Conservation (phyloP, 2,888 invertebrate species). For the Stictocephala bisonia region DNA sequence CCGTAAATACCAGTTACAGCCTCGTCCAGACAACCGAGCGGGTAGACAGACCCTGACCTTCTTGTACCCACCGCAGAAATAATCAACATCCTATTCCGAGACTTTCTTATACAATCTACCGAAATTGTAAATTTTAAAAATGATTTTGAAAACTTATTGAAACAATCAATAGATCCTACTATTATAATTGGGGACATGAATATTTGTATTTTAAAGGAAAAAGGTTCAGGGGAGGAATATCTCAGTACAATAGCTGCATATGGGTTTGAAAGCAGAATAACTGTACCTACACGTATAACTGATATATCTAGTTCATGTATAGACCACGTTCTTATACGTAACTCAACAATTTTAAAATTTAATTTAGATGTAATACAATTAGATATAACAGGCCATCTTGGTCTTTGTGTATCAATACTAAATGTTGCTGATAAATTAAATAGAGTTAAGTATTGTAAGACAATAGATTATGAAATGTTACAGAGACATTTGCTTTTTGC, state of each 20-base stretch:
- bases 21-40: not conserved
- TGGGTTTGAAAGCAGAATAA: not conserved
- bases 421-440: too few relatives aligned
- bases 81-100: not conserved
- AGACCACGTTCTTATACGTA: not conserved
- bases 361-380: not conserved
- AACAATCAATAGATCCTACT: not conserved
- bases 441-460: too few relatives aligned
- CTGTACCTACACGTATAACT: not conserved
- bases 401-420: not conserved
- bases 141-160: not conserved
- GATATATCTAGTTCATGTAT: not conserved
- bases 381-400: not conserved
- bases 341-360: too few relatives aligned
- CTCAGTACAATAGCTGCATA: not conserved
- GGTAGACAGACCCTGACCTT: not conserved
- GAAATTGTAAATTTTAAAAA: not conserved
- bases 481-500: too few relatives aligned
- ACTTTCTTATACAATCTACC: not conserved
- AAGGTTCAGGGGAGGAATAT: not conserved
- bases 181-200: slow-evolving; percentile 2
- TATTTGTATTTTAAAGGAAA: not conserved
- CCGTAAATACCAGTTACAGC: not conserved
- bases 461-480: too few relatives aligned
- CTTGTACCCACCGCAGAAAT: not conserved